A percentile compares a stretch with the other conserved stretches of the same genome.
phyloP scores from a whole-genome alignment of 64 coral and sea anemone genomes.

The Orbicella faveolata region DNA sequence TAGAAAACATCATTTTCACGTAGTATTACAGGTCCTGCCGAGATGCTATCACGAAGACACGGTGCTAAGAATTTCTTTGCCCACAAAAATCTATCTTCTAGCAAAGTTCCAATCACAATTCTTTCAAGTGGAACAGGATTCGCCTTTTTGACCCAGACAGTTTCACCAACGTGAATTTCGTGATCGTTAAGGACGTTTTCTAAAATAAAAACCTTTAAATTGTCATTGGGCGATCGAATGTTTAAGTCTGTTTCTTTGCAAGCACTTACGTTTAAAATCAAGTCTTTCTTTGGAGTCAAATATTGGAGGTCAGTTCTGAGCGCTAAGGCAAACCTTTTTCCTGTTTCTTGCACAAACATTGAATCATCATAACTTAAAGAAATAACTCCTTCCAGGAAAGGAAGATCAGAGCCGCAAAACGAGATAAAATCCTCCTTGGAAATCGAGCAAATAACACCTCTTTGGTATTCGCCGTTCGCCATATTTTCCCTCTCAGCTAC shows the following conservation, averaged over 20 bases:
- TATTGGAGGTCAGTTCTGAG: neutral
- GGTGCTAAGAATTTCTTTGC: neutral
- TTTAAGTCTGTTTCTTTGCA: slow-evolving; percentile 15
- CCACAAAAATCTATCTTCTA: neutral
- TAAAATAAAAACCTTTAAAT: slow-evolving; percentile 5
- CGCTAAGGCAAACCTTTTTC: slow-evolving; percentile 2
- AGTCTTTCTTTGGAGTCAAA: neutral
- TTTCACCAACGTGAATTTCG: slow-evolving; percentile 16
- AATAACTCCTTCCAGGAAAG: neutral
- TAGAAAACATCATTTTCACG: slow-evolving; percentile 25
- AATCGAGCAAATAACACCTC: slow-evolving; percentile 3
- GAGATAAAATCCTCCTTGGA: neutral
- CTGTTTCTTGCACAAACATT: neutral
- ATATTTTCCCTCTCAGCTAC: neutral
- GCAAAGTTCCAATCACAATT: slow-evolving; percentile 12
- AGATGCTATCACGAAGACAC: neutral
- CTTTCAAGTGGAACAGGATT: slow-evolving; percentile 20
- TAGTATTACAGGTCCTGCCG: neutral
- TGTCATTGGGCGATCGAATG: neutral
- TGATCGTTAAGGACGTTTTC: slow-evolving; percentile 1
- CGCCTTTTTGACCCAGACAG: slow-evolving; percentile 6
- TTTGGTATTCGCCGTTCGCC: slow-evolving; percentile 9
- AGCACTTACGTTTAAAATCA: neutral
- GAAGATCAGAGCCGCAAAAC: neutral
- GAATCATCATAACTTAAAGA: neutral